Evolutionary conservation across 2,888 invertebrate species (phyloP).

Genomic region (Tillus elongatus): DNA sequence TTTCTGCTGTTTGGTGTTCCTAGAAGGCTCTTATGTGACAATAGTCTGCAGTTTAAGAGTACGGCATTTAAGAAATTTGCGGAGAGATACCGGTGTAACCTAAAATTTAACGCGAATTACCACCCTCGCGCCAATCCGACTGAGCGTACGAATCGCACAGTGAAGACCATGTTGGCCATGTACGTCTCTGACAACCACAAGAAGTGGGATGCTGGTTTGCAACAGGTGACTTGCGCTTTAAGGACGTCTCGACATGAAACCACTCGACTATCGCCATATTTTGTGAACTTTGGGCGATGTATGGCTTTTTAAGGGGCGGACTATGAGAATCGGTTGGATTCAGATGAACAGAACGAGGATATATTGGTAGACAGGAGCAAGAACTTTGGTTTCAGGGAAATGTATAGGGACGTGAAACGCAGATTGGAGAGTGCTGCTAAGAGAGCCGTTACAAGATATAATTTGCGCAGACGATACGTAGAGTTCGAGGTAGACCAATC

Average conservation of each 20-base stretch:
- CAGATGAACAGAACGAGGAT: background rate
- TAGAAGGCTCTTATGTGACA: constrained; percentile 22
- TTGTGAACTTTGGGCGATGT: constrained; percentile 18
- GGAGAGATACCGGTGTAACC: constrained; percentile 13
- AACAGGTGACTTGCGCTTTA: constrained; percentile 18
- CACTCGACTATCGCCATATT: constrained; percentile 17
- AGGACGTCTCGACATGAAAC: constrained; percentile 19
- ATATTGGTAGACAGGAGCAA: too few relatives aligned
- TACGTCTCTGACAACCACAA: constrained; percentile 21
- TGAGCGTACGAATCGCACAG: constrained; percentile 26
- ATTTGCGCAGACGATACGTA: constrained; percentile 7
- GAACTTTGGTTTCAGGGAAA: too few relatives aligned
- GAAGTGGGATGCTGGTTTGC: constrained; percentile 18
- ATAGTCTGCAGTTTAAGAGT: constrained; percentile 23
- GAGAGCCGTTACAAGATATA: too few relatives aligned
- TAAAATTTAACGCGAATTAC: constrained; percentile 23
- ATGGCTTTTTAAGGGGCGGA: constrained; percentile 13
- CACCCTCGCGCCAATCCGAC: constrained; percentile 29
- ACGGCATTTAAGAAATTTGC: constrained; percentile 14
- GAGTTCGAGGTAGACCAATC: constrained; percentile 6
- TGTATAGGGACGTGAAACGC: too few relatives aligned
- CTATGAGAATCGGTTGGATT: constrained; percentile 6
- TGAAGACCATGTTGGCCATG: constrained; percentile 28
- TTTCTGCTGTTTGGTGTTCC: constrained; percentile 25
- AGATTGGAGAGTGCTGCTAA: too few relatives aligned